These are phyloP conservation scores for Heteronetta atricapilla DNA, from an alignment of 2,113 vertebrate genomes.

Conservation along the genomic window DNA sequence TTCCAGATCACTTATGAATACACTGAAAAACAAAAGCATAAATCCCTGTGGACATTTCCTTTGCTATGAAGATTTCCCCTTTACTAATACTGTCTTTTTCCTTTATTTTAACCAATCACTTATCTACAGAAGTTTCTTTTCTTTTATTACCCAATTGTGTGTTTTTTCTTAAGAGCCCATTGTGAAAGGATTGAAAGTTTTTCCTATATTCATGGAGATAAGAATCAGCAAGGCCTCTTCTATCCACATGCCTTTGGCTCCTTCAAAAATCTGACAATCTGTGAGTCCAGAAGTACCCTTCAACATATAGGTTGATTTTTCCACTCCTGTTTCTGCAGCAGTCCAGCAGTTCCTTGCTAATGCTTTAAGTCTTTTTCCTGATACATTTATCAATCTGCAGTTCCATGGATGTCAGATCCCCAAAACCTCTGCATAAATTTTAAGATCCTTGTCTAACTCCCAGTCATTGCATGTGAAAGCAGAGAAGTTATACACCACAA, in stretches of 20 bases:
- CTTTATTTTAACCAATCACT: not conserved
- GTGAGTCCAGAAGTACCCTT: not conserved
- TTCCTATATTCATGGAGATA: not conserved
- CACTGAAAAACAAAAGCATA: not conserved
- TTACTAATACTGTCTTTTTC: accelerated
- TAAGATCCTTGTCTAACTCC: not conserved
- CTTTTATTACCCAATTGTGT: not conserved
- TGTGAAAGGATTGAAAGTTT: not conserved
- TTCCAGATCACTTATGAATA: not conserved
- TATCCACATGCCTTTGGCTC: not conserved
- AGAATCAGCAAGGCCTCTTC: not conserved
- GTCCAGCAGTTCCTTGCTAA: not conserved
- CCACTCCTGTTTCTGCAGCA: not conserved
- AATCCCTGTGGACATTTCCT: not conserved
- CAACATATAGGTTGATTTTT: not conserved
- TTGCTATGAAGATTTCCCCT: not conserved
- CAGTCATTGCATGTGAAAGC: not conserved
- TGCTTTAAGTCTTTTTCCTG: not conserved
- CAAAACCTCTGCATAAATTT: not conserved
- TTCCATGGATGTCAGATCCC: not conserved
- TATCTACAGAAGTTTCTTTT: not conserved
- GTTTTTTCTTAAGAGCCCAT: not conserved
- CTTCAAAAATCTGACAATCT: not conserved
- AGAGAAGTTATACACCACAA: not conserved
- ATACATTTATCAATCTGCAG: not conserved